Percentiles rank a stretch among this genome's conserved stretches.
phyloP scores from a whole-genome alignment of 2,113 vertebrate genomes.

The Dipodomys spectabilis region DNA sequence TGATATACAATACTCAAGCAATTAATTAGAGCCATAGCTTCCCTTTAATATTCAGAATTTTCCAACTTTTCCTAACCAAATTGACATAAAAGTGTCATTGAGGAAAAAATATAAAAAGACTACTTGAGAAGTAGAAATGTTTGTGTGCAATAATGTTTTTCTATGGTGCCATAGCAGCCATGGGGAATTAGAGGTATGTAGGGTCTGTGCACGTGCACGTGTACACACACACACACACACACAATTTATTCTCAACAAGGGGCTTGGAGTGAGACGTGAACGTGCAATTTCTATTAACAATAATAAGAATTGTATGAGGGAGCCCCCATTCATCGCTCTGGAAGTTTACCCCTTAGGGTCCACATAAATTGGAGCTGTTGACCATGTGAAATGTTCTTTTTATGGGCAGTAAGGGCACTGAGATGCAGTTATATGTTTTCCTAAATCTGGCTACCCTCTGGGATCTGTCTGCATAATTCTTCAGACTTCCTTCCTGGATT shows the following conservation, averaged over 20 bases:
- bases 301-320: constrained; percentile 77
- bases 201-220: not conserved
- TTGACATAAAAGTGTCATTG: not conserved
- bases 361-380: constrained; percentile 87
- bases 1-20: not conserved
- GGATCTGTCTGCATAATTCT: constrained; percentile 79
- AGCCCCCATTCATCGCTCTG: constrained; percentile 77
- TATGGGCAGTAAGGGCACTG: constrained; percentile 82
- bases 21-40: not conserved
- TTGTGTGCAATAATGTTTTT: not conserved
- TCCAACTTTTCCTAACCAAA: not conserved
- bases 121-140: not conserved
- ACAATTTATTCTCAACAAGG: constrained; percentile 62
- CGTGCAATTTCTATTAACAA: constrained; percentile 81
- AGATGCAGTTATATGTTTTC: constrained; percentile 81
- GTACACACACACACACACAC: not conserved
- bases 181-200: not conserved
- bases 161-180: too few species aligned
- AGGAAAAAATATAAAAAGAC: not conserved
- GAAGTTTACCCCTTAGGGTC: constrained; percentile 85
- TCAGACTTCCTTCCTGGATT: constrained; percentile 80
- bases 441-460: constrained; percentile 77
- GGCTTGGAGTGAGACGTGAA: constrained; percentile 66
- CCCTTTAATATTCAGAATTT: not conserved
- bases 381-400: constrained; percentile 85